Percentiles rank a stretch among this genome's conserved stretches.
These are phyloP conservation scores for Diadophis punctatus DNA, from an alignment of 2,113 vertebrate species.

Conservation along the genomic window DNA sequence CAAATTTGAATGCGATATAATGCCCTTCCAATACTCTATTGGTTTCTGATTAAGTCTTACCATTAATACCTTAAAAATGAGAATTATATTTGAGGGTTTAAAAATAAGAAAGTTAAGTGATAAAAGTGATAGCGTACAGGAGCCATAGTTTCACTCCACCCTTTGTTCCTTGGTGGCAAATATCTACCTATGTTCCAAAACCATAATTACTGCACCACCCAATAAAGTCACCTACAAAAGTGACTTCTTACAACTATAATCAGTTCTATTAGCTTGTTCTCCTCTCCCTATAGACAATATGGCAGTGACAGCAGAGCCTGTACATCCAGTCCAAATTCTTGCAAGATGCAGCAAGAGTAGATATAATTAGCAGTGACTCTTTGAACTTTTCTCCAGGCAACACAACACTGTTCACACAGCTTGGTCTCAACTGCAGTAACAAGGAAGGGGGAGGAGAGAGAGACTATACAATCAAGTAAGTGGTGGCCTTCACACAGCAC, in stretches of 20 bases:
- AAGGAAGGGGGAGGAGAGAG: neutral
- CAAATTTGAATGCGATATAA: constrained; percentile 28
- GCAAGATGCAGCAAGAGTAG: neutral
- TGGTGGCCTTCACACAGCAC: neutral
- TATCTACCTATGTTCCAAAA: neutral
- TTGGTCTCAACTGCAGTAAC: neutral
- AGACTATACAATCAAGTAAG: neutral
- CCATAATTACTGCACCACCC: neutral
- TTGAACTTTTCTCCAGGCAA: neutral
- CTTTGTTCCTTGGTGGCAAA: neutral
- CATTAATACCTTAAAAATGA: constrained; percentile 53
- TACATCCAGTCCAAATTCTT: neutral
- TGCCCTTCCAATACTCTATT: constrained; percentile 37
- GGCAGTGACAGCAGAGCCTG: neutral
- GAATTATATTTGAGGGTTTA: constrained; percentile 16
- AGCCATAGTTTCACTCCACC: neutral
- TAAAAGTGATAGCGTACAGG: neutral
- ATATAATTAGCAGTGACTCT: neutral
- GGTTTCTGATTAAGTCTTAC: constrained; percentile 54
- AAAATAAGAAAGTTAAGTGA: constrained; percentile 21
- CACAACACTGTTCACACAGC: neutral
- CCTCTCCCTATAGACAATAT: neutral
- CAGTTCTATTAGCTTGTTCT: neutral
- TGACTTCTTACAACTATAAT: neutral
- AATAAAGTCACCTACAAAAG: neutral